These are phyloP conservation scores for Pollenia amentaria DNA, from an alignment of 2,888 invertebrate genomes.

Conservation along the genomic window DNA sequence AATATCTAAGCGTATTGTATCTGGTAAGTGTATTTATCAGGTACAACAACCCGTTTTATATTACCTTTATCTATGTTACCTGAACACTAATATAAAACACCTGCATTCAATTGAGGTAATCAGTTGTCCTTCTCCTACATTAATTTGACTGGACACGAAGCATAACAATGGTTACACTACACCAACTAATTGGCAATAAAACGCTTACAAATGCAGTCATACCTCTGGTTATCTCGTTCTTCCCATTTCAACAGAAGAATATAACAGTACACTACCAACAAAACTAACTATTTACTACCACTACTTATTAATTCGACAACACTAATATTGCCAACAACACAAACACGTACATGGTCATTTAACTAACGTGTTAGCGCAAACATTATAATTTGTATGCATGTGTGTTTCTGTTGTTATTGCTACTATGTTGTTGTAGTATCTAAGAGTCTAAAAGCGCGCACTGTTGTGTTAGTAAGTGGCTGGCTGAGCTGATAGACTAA, in stretches of 20 bases:
- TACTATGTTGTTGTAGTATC: constrained; percentile 16
- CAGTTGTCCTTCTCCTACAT: constrained; percentile 33
- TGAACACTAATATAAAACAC: constrained; percentile 38
- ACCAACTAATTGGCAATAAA: constrained; percentile 24
- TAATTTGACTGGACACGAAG: constrained; percentile 24
- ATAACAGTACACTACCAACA: constrained; percentile 16
- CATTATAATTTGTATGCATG: constrained; percentile 17
- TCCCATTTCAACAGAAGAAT: background rate
- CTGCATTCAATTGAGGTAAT: constrained; percentile 19
- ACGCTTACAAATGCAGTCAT: constrained; percentile 12
- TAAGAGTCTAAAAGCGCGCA: constrained; percentile 30
- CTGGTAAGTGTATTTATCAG: background rate
- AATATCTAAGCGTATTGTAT: background rate
- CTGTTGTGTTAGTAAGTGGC: constrained; percentile 49
- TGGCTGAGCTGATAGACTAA: constrained; percentile 45
- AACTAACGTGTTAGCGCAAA: constrained; percentile 51
- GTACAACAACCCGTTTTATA: constrained; percentile 24
- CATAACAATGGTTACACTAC: constrained; percentile 62
- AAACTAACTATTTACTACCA: background rate
- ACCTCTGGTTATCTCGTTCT: constrained; percentile 54
- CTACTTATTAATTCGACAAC: too few species aligned
- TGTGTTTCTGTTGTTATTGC: background rate
- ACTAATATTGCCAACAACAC: constrained; percentile 9
- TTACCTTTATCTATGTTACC: constrained; percentile 46
- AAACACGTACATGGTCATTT: constrained; percentile 28